Percentiles rank a stretch among this genome's conserved stretches.
These are phyloP conservation scores for Lumbricus terrestris DNA, from an alignment of 2,888 invertebrate genomes.

Conservation along the genomic window DNA sequence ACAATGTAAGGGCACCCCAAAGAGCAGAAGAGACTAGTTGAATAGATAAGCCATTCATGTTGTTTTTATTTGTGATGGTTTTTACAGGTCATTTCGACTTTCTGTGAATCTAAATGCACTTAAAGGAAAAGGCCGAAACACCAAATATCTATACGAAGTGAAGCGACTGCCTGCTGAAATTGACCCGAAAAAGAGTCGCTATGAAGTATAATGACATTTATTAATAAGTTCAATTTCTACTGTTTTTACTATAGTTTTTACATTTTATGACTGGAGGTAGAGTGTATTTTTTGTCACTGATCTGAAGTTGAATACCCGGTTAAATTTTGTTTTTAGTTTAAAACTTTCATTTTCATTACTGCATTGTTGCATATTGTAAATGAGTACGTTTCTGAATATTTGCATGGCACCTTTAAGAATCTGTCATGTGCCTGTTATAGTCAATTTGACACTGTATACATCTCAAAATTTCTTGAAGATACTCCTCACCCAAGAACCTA, in stretches of 20 bases:
- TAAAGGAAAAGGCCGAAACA: not conserved
- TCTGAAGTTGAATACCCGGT: not conserved
- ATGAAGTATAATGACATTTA: not conserved
- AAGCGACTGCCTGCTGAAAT: not conserved
- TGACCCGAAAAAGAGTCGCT: not conserved
- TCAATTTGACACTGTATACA: too few relatives aligned
- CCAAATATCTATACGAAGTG: not conserved
- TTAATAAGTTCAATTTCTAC: not conserved
- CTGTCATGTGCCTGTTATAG: too few relatives aligned
- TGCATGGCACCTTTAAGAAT: too few relatives aligned
- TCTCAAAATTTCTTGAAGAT: too few relatives aligned
- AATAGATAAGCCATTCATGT: not conserved
- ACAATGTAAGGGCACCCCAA: not conserved
- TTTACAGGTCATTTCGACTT: not conserved
- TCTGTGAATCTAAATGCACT: not conserved
- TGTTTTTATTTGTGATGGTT: not conserved
- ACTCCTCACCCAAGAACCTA: too few relatives aligned
- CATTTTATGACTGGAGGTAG: not conserved
- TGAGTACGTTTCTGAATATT: not conserved
- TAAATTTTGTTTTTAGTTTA: not conserved
- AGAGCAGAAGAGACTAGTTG: not conserved
- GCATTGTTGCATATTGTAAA: not conserved
- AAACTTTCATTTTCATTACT: not conserved
- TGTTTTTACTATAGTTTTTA: not conserved
- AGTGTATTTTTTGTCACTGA: not conserved